Conservation (phyloP, 2,113 vertebrate genomes). For the Lethenteron reissneri region DNA sequence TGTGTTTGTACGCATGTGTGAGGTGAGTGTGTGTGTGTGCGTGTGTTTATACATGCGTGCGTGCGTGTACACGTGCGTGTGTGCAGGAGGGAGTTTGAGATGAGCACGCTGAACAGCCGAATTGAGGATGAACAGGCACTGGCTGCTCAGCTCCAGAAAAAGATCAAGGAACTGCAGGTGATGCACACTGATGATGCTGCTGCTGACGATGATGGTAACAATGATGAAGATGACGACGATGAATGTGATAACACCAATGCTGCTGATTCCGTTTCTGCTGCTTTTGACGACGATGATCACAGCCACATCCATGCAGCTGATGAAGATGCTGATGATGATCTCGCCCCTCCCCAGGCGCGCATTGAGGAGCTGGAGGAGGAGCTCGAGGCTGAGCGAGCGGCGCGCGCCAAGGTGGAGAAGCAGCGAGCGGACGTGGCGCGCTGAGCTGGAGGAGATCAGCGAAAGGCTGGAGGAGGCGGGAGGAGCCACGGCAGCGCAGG, state of each 20-base stretch:
- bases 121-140: conserved; percentile 44
- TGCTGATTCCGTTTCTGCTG: no score
- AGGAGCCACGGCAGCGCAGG: conserved; percentile 37
- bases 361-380: conserved; percentile 56
- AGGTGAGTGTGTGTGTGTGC: no score
- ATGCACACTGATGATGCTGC: background rate
- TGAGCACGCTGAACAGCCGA: conserved; percentile 26
- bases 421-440: conserved; percentile 41
- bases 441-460: conserved; percentile 67
- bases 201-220: background rate
- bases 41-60: no score
- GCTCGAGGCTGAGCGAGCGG: conserved; percentile 35
- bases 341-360: conserved; percentile 22
- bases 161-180: conserved; percentile 54
- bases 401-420: conserved; percentile 46
- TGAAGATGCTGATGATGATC: background rate
- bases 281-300: background rate
- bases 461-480: conserved; percentile 57
- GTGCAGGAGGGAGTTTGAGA: conserved; percentile 49
- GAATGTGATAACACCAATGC: no score
- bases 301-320: no score
- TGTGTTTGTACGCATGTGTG: no score
- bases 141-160: conserved; percentile 46
- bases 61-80: no score
- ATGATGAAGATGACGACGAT: background rate